Evolutionary conservation across 1,140 invertebrate species (phyloP), one percentile per base, ranked within the genome.

Genomic region (Aleiodes sp.): DNA sequence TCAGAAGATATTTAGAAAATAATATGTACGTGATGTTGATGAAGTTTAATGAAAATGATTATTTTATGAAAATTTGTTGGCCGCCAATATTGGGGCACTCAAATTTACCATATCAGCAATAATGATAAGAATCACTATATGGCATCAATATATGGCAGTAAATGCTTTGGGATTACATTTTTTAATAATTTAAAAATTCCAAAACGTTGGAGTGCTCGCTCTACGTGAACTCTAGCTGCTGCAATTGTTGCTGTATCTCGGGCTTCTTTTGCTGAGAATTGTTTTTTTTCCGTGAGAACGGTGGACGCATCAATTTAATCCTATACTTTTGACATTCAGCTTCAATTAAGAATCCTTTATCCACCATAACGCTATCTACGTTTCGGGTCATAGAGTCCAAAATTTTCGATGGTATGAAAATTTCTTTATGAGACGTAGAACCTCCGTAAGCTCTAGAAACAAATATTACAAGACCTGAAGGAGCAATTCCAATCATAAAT

Each of bases 111-210:
- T 57, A 21, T 16, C 70, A 29, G 14, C 12, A 12, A 67, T 46
- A 28, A 74, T 16, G n/a, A 19, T 60, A 26, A 76, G 66, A 28
- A 75, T 70, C 26, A n/a, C n/a, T n/a, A n/a, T n/a, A n/a, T n/a
- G n/a, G 66, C 14, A 24, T 75, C 52, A 9, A 66, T 46, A 41
- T 26, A 33, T 9, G 46, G 9, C 6, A 71, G 12, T 37, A 76
- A 63, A 35, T n/a, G 16, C 16, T 16, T 12, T 7, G 72, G 72
- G 14, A 81, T 68, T 37, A 31, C 73, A 37, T 46, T 66, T 52
- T 43, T 67, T 35, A 76, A 61, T 26, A 80, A 74, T 64, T 76
- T 61, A 63, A 76, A 82, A 12, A 70, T 64, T 77, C 78, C 81
- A 4, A 78, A 63, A 67, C 76, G 65, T 71, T 80, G 73, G 39